These are phyloP conservation scores for Castor canadensis DNA, from an alignment of 2,113 vertebrate genomes.

Conservation along the genomic window DNA sequence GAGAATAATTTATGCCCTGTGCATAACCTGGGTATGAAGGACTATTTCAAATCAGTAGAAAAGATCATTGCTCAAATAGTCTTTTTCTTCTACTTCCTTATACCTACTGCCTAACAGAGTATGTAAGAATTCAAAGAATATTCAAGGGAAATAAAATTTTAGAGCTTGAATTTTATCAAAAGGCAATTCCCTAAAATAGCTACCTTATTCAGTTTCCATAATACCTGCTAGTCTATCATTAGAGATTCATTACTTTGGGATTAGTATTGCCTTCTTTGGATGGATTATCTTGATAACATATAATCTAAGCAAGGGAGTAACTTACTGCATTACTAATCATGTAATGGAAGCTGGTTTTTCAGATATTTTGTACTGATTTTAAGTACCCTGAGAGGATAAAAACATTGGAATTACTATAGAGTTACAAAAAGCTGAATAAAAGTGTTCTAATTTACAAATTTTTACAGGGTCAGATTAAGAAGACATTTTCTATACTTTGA, in stretches of 20 bases:
- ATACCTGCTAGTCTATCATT: background rate
- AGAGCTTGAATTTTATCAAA: background rate
- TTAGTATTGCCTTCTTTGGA: background rate
- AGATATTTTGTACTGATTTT: background rate
- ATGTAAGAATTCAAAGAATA: background rate
- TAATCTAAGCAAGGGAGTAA: background rate
- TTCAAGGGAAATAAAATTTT: constrained; percentile 5
- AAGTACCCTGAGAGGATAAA: background rate
- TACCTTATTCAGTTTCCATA: background rate
- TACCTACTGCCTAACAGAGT: background rate
- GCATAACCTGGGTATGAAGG: fast-evolving
- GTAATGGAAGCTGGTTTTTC: background rate
- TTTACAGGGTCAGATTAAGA: background rate
- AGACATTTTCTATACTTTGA: background rate
- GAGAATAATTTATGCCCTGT: background rate
- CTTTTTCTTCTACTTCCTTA: background rate
- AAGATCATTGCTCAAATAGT: background rate
- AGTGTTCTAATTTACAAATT: background rate
- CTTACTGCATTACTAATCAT: background rate
- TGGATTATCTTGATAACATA: background rate
- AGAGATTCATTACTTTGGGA: background rate
- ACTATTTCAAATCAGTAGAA: background rate
- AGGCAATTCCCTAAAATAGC: background rate
- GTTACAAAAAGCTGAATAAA: background rate
- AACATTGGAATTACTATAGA: background rate